Evolutionary conservation across 2,797 vertebrate species (phyloP), one percentile per base, ranked within the genome.

Genomic region (Nyctibius grandis): DNA sequence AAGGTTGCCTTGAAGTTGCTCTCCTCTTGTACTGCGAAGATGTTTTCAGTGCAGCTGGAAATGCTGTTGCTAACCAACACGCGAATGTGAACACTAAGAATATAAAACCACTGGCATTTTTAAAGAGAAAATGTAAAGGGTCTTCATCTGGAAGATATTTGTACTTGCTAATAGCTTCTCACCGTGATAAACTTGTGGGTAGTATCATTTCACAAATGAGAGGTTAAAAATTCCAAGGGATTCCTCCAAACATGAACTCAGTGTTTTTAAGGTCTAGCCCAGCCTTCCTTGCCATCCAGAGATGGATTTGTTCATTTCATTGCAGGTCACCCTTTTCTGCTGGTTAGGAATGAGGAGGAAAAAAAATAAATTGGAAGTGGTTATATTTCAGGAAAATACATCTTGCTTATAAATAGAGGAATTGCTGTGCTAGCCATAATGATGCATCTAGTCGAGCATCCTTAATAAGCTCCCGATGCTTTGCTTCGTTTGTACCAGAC

Each of bases 21-120:
- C 91, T 97, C 95, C 90, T 97, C 93, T 76, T 93, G 56, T 89
- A 87, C 91, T 95, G 82, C 82, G 75, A 97, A 97, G 96, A 91
- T 19, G 72, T 81, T 96, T 95, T 95, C 82, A 51, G 67, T 95
- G 76, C 94, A 97, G 89, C 97, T 97, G 94, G 93, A 89, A 91
- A 75, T 54, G 77, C 81, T 94, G 89, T 92, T 97, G 96, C 95
- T 95, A 97, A 97, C 97, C 95, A 95, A 92, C 84, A 91, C 12
- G 2, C 5, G 61, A 92, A 94, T 88, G 50, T 74, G 53, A 91
- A 51, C 48, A 28, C 9, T 72, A 77, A 29, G 38, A 84, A 90
- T 88, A 72, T 7, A 91, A 91, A 79, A 70, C 33, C 50, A 23
- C 21, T 87, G 77, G 42, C 34, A 70, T 80, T 94, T 93, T 80